These are phyloP conservation scores for Turritopsis dohrnii DNA, from an alignment of 30 jellyfish, hydroid and myxozoan species.

Conservation along the genomic window DNA sequence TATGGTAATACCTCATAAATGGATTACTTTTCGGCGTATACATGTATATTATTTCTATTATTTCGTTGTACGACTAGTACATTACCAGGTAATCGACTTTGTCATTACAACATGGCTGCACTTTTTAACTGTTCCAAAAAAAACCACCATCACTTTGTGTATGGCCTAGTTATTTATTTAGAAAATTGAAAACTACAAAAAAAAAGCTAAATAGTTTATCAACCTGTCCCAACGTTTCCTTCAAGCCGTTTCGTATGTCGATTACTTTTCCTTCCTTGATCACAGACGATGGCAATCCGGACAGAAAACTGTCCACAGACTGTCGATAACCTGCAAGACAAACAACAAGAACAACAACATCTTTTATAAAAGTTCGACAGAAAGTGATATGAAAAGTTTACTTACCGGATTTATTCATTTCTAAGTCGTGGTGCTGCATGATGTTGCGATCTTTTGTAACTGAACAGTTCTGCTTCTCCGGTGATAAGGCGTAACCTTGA, in stretches of 20 bases:
- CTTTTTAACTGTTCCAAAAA: too few species aligned
- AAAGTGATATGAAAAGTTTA: background rate
- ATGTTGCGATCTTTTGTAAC: slow-evolving; percentile 20
- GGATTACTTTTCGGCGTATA: too few species aligned
- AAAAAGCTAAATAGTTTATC: background rate
- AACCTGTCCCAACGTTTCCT: slow-evolving; percentile 57
- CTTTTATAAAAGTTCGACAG: background rate
- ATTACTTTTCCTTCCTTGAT: slow-evolving; percentile 56
- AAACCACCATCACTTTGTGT: too few species aligned
- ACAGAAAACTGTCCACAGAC: slow-evolving; percentile 59
- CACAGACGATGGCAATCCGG: slow-evolving; percentile 54
- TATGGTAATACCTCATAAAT: too few species aligned
- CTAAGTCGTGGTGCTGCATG: background rate
- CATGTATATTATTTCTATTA: too few species aligned
- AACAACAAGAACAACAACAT: background rate
- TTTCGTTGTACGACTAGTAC: too few species aligned
- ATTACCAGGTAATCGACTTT: too few species aligned
- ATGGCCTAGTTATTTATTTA: too few species aligned
- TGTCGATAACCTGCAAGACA: slow-evolving; percentile 40
- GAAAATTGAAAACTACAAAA: background rate
- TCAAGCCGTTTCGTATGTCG: slow-evolving; percentile 51
- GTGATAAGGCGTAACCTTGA: slow-evolving; percentile 44
- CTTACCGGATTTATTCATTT: slow-evolving; percentile 36
- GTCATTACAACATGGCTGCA: too few species aligned
- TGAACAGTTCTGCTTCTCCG: slow-evolving; percentile 22